Percentiles rank a stretch among this genome's conserved stretches.
Evolutionary conservation across 1,140 invertebrate genomes (phyloP).

Genomic region (Trichonephila clavata): DNA sequence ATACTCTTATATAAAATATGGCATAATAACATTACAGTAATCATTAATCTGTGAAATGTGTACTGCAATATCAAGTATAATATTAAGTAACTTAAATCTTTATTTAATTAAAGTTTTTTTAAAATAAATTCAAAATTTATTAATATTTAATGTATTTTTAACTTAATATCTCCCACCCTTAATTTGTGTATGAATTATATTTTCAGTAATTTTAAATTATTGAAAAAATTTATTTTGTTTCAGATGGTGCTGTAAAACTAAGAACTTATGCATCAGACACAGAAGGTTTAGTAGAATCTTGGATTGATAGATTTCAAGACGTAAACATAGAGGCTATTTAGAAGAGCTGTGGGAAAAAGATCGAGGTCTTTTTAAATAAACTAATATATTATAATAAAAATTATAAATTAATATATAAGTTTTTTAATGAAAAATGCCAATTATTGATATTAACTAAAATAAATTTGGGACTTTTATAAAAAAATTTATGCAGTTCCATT

Average conservation of each 20-base stretch:
- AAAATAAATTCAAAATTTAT: too few relatives aligned
- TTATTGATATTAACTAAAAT: too few relatives aligned
- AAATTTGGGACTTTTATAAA: too few relatives aligned
- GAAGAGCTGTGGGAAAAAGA: conserved; percentile 80
- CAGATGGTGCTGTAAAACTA: conserved; percentile 61
- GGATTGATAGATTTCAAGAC: conserved; percentile 87
- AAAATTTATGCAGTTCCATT: too few relatives aligned
- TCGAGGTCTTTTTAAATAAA: conserved; percentile 27
- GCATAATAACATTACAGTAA: too few relatives aligned
- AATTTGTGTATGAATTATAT: background rate
- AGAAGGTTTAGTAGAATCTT: conserved; percentile 91
- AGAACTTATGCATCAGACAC: conserved; percentile 87
- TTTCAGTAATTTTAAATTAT: background rate
- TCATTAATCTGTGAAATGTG: too few relatives aligned
- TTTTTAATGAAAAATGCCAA: too few relatives aligned
- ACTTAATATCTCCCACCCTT: background rate
- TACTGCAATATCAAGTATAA: too few relatives aligned
- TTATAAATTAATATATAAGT: background rate
- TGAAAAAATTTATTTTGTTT: background rate
- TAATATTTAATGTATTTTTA: too few relatives aligned
- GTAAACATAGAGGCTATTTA: conserved; percentile 78
- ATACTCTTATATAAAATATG: too few relatives aligned
- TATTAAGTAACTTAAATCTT: too few relatives aligned
- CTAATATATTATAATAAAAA: background rate
- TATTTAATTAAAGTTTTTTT: too few relatives aligned